Evolutionary conservation across 2,113 vertebrate species (phyloP), one percentile per base, ranked within the genome.

Genomic region (Alethe diademata): DNA sequence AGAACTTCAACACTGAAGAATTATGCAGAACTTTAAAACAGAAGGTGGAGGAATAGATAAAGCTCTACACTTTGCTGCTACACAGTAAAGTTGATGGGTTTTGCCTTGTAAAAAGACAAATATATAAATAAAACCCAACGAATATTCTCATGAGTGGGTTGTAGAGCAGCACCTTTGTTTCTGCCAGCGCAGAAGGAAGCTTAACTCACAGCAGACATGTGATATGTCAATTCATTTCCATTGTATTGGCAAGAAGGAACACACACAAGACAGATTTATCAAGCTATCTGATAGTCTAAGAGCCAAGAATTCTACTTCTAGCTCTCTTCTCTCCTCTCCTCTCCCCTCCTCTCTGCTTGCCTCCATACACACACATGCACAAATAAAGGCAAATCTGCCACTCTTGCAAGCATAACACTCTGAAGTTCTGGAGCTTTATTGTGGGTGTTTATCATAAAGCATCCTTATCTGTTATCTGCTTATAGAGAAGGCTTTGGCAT

Each of bases 391-490:
- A 73, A 94, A 86, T 89, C 93, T 92, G 88, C 70, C 92, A 86
- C 86, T 96, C 90, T 86, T 94, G 87, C 65, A 95, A 90, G 88
- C 56, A 42, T 80, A 93, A 87, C 65, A 50, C 78, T 78, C 81
- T 83, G 67, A 92, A 96, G 66, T 94, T 94, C 70, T 92, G 69
- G 81, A 79, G 88, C 86, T 96, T 97, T 94, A 96, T 95, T 95
- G 94, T 58, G 50, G 35, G 35, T 95, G 95, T 96, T 96, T 96
- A 94, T 97, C 91, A 96, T 91, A 95, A 96, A 95, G 83, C 88
- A 97, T 86, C 74, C 92, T 95, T 97, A 93, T 90, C 85, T 95
- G 86, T 92, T 96, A 95, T 95, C 92, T 96, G 92, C 76, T 95
- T 93, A 91, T 43, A 96, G 74, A 86, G 65, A 72, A 78, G 78